Percentiles rank a stretch among this genome's conserved stretches.
Evolutionary conservation across 2,113 vertebrate genomes (phyloP).

Genomic region (Azemiops feae): DNA sequence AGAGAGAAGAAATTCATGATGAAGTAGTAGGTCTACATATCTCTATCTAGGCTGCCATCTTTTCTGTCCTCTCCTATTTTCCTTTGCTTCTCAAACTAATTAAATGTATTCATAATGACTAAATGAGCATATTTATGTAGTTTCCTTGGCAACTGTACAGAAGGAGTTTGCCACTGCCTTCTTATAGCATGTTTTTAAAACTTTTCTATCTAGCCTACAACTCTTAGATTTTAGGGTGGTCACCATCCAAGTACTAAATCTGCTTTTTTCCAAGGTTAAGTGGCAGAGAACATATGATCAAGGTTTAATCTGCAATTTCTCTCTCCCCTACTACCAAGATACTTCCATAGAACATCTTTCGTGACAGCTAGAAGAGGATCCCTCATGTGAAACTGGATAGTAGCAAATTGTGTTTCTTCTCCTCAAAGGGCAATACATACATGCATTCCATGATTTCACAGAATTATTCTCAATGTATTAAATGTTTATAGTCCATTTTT

Average conservation of each 20-base stretch:
- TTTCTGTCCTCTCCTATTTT: background rate
- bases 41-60: background rate
- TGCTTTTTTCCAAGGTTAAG: background rate
- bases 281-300: background rate
- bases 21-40: background rate
- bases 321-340: background rate
- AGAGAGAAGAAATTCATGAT: background rate
- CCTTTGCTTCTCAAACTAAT: background rate
- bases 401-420: background rate
- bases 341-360: background rate
- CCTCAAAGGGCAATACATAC: background rate
- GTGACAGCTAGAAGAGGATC: background rate
- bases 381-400: background rate
- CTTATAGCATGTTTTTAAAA: background rate
- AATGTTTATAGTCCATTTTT: background rate
- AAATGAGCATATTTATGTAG: background rate
- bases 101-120: background rate
- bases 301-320: background rate
- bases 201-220: background rate
- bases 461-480: background rate
- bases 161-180: background rate
- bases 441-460: background rate
- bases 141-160: background rate
- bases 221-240: background rate
- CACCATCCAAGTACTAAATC: background rate